Base-by-base conservation (phyloP, 2,888 invertebrate species). In the Hyalella azteca region DNA sequence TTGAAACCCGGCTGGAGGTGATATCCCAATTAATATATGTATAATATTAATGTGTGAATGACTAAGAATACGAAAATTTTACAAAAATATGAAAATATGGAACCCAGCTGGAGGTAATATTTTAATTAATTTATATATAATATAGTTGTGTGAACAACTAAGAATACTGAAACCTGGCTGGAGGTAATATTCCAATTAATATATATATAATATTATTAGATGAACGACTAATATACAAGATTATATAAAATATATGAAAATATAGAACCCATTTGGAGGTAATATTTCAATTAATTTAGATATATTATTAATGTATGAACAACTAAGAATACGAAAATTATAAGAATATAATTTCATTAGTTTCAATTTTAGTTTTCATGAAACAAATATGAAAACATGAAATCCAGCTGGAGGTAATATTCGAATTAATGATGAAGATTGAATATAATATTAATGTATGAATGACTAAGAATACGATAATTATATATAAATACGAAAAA, bases 331-430 rank as follows among this genome's bases (percentile, higher is more conserved):
- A n/a, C n/a, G n/a, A n/a, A n/a, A n/a, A n/a, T n/a, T n/a, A n/a
- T n/a, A n/a, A n/a, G n/a, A n/a, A n/a, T n/a, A n/a, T n/a, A n/a
- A n/a, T n/a, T n/a, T n/a, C n/a, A n/a, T n/a, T n/a, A n/a, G n/a
- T n/a, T n/a, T n/a, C n/a, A n/a, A n/a, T n/a, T n/a, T n/a, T n/a
- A n/a, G n/a, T n/a, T n/a, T n/a, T n/a, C n/a, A n/a, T n/a, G n/a
- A n/a, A n/a, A n/a, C 15, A 50, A 36, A 97, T 1, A 96, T 95
- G 87, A 96, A 95, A 1, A 97, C 96, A 88, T 94, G 92, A 88
- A 96, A 98, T 66, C 95, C 96, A 86, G 95, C 95, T 94, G 89
- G 76, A 91, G 90, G 81, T 83, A 78, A 78, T 40, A 79, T n/a
- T n/a, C n/a, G 54, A 0, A 50, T 15, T n/a, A n/a, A n/a, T 36